Evolutionary conservation across 1,140 invertebrate genomes (phyloP), one percentile per base, ranked within the genome.

Genomic region (Orius insidiosus): DNA sequence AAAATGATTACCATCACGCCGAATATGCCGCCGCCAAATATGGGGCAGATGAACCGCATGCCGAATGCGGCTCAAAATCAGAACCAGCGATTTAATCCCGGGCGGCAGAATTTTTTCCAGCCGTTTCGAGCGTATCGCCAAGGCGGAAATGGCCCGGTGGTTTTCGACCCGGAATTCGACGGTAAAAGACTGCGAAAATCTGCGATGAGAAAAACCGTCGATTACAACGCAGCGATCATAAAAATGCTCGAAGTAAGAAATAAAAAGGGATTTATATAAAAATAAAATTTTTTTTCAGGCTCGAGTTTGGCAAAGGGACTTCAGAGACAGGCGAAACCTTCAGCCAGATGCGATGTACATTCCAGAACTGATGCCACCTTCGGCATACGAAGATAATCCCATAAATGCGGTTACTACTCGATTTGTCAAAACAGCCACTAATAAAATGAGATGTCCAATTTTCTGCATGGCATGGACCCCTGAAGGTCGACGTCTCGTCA

Each of bases 381-480:
- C 80, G 16, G 81, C 79, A 58, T 87, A 90, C 59, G 71, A 81
- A 36, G 85, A 96, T 60, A 95, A 95, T 67, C 87, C 94, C 4
- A 92, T 92, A 49, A 98, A 98, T 69, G 85, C 89, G 55, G 88
- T 98, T 3, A 94, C 90, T 3, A 96, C 93, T 11, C 68, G 81
- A 57, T 98, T 98, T 68, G 92, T 98, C 1, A 87, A 97, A 64
- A 93, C 93, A 19, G 95, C 96, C 7, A 98, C 94, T 37, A 99
- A 99, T 68, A 99, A 99, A 75, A 94, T 97, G 78, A 74, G 93
- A 55, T 98, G 95, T 69, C 96, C 95, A 0, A 94, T 99, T 52
- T 99, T 98, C 67, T 90, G 88, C 58, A 80, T 98, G 60, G 88
- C 89, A 5, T 99, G 96, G 96, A 98, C 96, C 5, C 94, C 95